phyloP scores from a whole-genome alignment of 2,888 invertebrate genomes.

The Trachelus troglodyta region DNA sequence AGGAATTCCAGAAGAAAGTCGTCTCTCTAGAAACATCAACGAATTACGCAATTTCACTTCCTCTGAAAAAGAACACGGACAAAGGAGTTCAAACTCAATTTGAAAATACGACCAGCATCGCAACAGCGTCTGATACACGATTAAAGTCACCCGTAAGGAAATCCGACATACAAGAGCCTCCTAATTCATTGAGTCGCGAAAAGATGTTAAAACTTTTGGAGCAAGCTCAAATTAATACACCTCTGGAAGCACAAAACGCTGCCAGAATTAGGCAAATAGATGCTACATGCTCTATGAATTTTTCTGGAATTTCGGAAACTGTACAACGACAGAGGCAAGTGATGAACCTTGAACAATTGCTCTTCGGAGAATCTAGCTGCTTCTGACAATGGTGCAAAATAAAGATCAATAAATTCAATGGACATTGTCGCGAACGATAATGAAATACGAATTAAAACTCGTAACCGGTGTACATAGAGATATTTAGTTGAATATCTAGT shows the following conservation, averaged over 20 bases:
- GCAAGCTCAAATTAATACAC: constrained; percentile 56
- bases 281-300: constrained; percentile 23
- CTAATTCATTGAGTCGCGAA: constrained; percentile 44
- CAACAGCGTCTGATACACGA: neutral
- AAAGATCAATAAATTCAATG: neutral
- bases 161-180: neutral
- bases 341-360: constrained; percentile 56
- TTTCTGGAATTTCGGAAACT: constrained; percentile 32
- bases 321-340: constrained; percentile 56
- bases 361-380: constrained; percentile 56
- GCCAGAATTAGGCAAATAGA: constrained; percentile 31
- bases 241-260: constrained; percentile 40
- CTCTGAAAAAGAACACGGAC: neutral
- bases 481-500: neutral
- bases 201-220: constrained; percentile 59
- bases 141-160: neutral
- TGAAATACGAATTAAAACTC: neutral
- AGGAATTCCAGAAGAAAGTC: neutral
- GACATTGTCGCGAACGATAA: neutral
- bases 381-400: constrained; percentile 41
- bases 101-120: neutral
- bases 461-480: neutral
- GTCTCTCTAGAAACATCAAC: neutral
- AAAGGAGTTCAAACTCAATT: neutral
- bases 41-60: neutral